These are phyloP conservation scores for Siphlonurus alternatus DNA, from an alignment of 2,888 invertebrate species.

Conservation along the genomic window DNA sequence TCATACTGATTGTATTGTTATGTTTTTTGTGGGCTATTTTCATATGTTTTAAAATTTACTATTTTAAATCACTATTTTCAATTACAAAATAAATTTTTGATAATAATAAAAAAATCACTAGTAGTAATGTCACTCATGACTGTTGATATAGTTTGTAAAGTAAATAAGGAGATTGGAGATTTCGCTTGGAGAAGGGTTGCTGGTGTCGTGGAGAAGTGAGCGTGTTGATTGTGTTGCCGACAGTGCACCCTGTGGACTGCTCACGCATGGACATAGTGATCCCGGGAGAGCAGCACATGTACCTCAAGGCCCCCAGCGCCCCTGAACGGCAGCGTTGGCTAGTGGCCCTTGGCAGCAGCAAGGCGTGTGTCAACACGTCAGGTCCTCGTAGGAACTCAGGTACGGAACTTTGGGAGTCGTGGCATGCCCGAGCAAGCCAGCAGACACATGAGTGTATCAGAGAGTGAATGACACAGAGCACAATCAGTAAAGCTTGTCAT, in stretches of 20 bases:
- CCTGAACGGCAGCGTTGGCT: constrained; percentile 68
- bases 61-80: too few relatives aligned
- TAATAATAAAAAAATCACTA: too few relatives aligned
- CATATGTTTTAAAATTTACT: too few relatives aligned
- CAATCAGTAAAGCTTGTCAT: too few relatives aligned
- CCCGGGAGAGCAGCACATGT: constrained; percentile 68
- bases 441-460: neutral
- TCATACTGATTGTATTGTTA: too few relatives aligned
- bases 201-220: too few relatives aligned
- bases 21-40: too few relatives aligned
- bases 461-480: neutral
- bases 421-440: neutral
- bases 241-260: constrained; percentile 52
- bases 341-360: constrained; percentile 61
- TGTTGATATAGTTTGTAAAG: too few relatives aligned
- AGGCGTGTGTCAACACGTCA: constrained; percentile 42
- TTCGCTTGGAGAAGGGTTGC: too few relatives aligned
- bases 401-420: constrained; percentile 13
- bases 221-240: constrained; percentile 14
- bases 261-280: constrained; percentile 61
- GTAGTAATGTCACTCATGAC: too few relatives aligned
- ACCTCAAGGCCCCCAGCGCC: constrained; percentile 54
- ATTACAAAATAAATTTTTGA: too few relatives aligned
- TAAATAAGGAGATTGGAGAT: too few relatives aligned
- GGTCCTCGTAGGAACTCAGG: constrained; percentile 21